These are phyloP conservation scores for Limonius californicus DNA, from an alignment of 1,140 invertebrate genomes.

Conservation along the genomic window DNA sequence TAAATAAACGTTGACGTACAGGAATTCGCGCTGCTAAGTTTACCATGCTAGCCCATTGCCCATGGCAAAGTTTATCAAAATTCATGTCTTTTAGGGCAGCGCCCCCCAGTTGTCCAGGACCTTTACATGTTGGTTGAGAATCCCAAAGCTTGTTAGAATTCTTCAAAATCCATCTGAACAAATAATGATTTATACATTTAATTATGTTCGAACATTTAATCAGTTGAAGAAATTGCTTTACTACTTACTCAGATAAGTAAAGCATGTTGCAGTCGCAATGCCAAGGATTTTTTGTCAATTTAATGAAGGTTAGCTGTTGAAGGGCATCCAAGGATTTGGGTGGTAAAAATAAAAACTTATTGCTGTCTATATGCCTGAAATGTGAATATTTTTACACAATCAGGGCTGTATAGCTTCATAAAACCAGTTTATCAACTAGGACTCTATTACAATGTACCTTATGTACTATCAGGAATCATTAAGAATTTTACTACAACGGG, in stretches of 20 bases:
- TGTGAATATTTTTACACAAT: no score
- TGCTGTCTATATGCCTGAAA: constrained; percentile 72
- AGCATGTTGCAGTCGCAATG: constrained; percentile 78
- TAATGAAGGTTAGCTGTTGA: constrained; percentile 63
- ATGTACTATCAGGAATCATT: no score
- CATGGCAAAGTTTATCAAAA: constrained; percentile 77
- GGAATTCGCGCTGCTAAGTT: constrained; percentile 66
- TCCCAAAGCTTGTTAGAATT: constrained; percentile 70
- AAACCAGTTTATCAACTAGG: no score
- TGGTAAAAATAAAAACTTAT: constrained; percentile 70
- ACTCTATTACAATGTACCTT: no score
- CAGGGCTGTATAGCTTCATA: no score
- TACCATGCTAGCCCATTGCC: constrained; percentile 81
- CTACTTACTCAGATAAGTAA: constrained; percentile 65
- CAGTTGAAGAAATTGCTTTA: background rate
- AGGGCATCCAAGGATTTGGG: constrained; percentile 65
- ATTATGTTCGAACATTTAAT: no score
- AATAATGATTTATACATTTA: constrained; percentile 19
- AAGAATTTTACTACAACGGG: no score
- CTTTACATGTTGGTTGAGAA: constrained; percentile 67
- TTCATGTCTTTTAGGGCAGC: constrained; percentile 64
- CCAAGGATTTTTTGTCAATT: constrained; percentile 80
- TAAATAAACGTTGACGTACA: constrained; percentile 9
- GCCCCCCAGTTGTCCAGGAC: constrained; percentile 69
- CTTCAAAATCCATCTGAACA: constrained; percentile 61